Conservation (phyloP, 35 echinoderm and acorn worm species). For the Diadema setosum region DNA sequence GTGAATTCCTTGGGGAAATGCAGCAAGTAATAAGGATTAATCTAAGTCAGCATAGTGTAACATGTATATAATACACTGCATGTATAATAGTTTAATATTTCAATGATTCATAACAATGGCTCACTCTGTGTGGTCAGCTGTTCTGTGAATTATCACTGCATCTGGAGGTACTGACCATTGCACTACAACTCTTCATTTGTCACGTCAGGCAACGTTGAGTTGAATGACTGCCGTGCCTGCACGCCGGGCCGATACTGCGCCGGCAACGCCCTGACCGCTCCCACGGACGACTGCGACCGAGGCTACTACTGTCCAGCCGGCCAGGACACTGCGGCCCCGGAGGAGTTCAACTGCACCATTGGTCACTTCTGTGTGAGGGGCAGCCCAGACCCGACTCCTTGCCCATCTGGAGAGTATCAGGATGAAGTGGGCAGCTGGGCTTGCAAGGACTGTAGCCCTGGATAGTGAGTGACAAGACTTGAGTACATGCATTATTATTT, state of each 20-base stretch:
- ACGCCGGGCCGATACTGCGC: slow-evolving; percentile 84
- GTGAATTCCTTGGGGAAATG: too few relatives aligned
- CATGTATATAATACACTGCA: too few relatives aligned
- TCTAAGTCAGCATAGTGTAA: too few relatives aligned
- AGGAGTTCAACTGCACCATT: slow-evolving; percentile 93
- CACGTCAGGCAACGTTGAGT: slow-evolving; percentile 59
- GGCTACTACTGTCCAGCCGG: slow-evolving; percentile 97
- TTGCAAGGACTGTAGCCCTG: slow-evolving; percentile 68
- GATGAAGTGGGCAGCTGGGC: slow-evolving; percentile 68
- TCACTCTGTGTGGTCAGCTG: too few relatives aligned
- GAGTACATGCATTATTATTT: too few relatives aligned
- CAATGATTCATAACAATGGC: too few relatives aligned
- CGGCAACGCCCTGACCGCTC: slow-evolving; percentile 56
- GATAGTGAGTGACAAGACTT: slow-evolving; percentile 86
- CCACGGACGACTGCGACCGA: slow-evolving; percentile 70
- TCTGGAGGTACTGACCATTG: background rate
- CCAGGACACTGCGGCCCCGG: slow-evolving; percentile 64
- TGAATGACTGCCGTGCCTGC: slow-evolving; percentile 69
- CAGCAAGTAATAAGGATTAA: too few relatives aligned
- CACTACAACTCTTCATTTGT: background rate
- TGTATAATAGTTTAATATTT: too few relatives aligned
- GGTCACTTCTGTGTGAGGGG: slow-evolving; percentile 83
- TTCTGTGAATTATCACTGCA: background rate
- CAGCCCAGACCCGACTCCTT: slow-evolving; percentile 66
- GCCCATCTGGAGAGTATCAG: slow-evolving; percentile 83